Percentiles rank a stretch among this genome's conserved stretches.
Conservation (phyloP, 23 tunicate genomes). For the Styela clava region DNA sequence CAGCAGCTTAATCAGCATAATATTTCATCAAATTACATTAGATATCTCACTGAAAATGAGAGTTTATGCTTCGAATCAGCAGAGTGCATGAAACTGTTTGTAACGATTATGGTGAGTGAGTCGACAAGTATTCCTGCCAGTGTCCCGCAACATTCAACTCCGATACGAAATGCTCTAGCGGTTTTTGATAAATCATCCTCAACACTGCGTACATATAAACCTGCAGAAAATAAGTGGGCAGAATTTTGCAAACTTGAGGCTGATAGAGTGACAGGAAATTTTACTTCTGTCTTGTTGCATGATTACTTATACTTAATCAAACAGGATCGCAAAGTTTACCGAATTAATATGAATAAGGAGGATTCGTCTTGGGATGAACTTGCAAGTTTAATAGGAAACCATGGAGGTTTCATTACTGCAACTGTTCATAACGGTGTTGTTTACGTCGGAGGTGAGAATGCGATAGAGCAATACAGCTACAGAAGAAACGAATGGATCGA, state of each 20-base stretch:
- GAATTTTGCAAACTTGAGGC: neutral
- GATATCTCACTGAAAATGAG: neutral
- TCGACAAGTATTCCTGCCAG: neutral
- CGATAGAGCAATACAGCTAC: neutral
- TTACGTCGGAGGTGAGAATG: neutral
- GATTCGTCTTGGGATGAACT: neutral
- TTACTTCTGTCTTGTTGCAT: neutral
- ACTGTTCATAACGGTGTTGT: neutral
- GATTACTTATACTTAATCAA: neutral
- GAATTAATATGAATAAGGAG: neutral
- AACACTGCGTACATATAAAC: neutral
- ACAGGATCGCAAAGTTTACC: neutral
- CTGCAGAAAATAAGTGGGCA: neutral
- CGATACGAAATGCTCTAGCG: neutral
- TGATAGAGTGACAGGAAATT: neutral
- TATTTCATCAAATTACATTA: neutral
- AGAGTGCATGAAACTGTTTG: neutral
- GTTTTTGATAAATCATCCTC: neutral
- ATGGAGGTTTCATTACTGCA: neutral
- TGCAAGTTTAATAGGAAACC: neutral
- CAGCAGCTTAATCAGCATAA: neutral
- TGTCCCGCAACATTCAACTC: neutral
- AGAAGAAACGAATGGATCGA: neutral
- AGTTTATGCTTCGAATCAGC: neutral
- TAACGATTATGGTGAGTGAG: neutral